phyloP scores from a whole-genome alignment of 1,140 invertebrate species.

The Hylaeus volcanicus region DNA sequence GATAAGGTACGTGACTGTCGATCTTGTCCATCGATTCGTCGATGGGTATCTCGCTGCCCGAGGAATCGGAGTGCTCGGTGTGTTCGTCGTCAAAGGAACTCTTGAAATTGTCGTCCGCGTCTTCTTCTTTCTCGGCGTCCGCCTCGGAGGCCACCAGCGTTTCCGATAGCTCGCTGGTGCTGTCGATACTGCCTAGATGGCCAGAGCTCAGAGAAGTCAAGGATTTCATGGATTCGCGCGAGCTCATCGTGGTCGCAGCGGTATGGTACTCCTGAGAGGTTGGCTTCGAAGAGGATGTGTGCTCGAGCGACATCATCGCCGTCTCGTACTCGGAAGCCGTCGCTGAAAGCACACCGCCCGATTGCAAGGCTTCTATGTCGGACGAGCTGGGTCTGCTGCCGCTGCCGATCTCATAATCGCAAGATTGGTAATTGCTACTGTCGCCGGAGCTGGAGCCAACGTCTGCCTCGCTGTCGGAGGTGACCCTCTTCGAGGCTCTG shows the following conservation, averaged over 20 bases:
- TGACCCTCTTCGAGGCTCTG: slow-evolving; percentile 64
- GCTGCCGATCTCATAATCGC: slow-evolving; percentile 88
- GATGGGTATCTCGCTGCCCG: slow-evolving; percentile 64
- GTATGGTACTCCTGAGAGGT: slow-evolving; percentile 92
- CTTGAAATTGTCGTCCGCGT: slow-evolving; percentile 72
- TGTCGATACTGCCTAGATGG: slow-evolving; percentile 91
- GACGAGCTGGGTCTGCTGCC: slow-evolving; percentile 91
- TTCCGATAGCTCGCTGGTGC: slow-evolving; percentile 92
- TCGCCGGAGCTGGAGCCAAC: slow-evolving; percentile 93
- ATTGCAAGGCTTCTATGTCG: slow-evolving; percentile 87
- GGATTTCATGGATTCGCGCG: slow-evolving; percentile 93
- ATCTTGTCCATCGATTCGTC: slow-evolving; percentile 65
- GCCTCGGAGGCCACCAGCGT: slow-evolving; percentile 91
- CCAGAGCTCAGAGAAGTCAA: slow-evolving; percentile 93
- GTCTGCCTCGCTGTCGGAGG: slow-evolving; percentile 81
- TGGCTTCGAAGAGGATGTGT: slow-evolving; percentile 85
- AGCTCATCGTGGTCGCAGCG: slow-evolving; percentile 90
- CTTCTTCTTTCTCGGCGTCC: slow-evolving; percentile 81
- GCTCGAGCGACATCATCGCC: slow-evolving; percentile 88
- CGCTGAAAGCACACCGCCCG: slow-evolving; percentile 81
- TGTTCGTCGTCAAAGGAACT: slow-evolving; percentile 62
- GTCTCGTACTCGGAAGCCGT: slow-evolving; percentile 93
- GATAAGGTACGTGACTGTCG: slow-evolving; percentile 80
- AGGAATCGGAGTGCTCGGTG: slow-evolving; percentile 72
- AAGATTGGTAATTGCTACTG: slow-evolving; percentile 94